Percentiles rank a stretch among this genome's conserved stretches.
Evolutionary conservation across 2,113 vertebrate species (phyloP).

Genomic region (Muscicapa adusta): DNA sequence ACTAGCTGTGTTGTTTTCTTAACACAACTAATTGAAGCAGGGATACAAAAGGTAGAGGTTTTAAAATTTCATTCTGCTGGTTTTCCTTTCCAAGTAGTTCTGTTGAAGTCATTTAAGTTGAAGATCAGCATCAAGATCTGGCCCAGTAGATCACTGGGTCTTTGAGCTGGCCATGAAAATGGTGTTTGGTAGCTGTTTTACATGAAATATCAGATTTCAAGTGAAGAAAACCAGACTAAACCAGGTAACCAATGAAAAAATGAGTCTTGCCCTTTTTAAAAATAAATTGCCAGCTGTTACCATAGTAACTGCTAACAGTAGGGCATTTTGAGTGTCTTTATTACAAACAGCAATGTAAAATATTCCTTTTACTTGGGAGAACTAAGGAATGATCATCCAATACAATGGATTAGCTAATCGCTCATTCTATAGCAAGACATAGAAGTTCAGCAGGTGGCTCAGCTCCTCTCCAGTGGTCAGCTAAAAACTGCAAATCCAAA

Average conservation of each 20-base stretch:
- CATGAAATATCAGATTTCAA: neutral
- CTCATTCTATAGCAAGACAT: neutral
- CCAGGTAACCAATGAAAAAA: constrained; percentile 28
- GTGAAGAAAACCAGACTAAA: constrained; percentile 47
- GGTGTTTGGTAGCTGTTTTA: neutral
- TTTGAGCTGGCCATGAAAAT: neutral
- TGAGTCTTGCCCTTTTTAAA: constrained; percentile 2
- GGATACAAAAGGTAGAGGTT: neutral
- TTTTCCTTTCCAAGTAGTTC: neutral
- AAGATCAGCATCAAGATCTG: neutral
- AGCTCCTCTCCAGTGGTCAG: neutral
- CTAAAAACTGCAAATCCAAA: neutral
- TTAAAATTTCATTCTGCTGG: neutral
- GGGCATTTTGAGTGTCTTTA: constrained; percentile 54
- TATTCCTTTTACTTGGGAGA: constrained; percentile 52
- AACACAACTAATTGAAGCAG: neutral
- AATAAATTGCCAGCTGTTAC: constrained; percentile 63
- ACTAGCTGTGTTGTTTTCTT: neutral
- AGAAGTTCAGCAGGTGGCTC: neutral
- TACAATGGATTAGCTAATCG: neutral
- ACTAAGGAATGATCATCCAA: neutral
- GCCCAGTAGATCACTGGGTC: neutral
- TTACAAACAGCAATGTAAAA: constrained; percentile 52
- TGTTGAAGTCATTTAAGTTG: neutral
- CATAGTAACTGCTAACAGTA: constrained; percentile 64